Percentiles rank a stretch among this genome's conserved stretches.
These are phyloP conservation scores for Choloepus didactylus DNA, from an alignment of 2,797 vertebrate genomes.

Conservation along the genomic window DNA sequence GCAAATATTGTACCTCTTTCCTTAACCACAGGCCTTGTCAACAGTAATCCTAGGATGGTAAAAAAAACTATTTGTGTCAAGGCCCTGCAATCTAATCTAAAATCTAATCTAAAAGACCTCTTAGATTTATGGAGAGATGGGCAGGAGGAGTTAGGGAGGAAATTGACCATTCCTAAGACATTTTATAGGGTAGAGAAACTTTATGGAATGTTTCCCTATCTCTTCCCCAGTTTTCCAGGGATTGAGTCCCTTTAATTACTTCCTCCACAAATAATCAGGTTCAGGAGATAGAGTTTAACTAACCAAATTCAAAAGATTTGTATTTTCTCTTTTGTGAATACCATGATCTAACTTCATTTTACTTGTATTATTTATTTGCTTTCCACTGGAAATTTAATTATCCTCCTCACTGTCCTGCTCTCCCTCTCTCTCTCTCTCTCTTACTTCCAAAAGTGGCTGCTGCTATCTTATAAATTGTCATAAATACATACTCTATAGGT, in stretches of 20 bases:
- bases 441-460: neutral
- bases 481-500: neutral
- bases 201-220: neutral
- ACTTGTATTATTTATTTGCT: neutral
- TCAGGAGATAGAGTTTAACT: neutral
- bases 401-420: no score
- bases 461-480: neutral
- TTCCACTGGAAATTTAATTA: neutral
- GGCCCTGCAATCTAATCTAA: no score
- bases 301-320: neutral
- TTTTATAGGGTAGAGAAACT: neutral
- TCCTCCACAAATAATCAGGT: neutral
- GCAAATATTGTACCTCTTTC: neutral
- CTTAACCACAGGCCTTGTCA: neutral
- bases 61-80: neutral
- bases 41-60: neutral
- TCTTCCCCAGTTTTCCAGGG: neutral
- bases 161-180: neutral
- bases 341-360: neutral
- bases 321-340: neutral
- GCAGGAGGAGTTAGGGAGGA: neutral
- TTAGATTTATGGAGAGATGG: neutral
- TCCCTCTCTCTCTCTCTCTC: neutral
- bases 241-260: neutral
- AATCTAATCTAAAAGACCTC: no score